Conservation (phyloP, 92 coral and sea anemone genomes). For the Palythoa grandiflora region DNA sequence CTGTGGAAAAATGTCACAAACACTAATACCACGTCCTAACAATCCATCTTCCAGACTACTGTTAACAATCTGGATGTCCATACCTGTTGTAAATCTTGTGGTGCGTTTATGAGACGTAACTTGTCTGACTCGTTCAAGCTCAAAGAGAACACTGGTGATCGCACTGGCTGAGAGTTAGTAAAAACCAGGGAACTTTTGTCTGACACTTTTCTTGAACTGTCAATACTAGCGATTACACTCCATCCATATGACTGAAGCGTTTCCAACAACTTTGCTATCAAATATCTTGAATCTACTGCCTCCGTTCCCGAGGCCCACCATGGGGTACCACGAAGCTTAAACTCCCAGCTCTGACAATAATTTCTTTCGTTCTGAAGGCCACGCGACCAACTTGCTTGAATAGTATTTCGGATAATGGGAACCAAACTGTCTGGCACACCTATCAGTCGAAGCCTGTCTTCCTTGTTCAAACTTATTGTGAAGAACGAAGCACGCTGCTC, state of each 20-base stretch:
- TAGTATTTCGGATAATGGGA: conserved; percentile 51
- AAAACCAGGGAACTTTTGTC: conserved; percentile 57
- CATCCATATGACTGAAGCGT: conserved; percentile 65
- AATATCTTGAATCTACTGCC: conserved; percentile 62
- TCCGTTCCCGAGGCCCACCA: conserved; percentile 63
- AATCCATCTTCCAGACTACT: not conserved
- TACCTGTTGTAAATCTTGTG: conserved; percentile 54
- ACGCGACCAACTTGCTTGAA: conserved; percentile 58
- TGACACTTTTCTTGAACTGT: conserved; percentile 41
- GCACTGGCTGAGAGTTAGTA: conserved; percentile 45
- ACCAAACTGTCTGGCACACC: conserved; percentile 53
- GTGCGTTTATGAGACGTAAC: conserved; percentile 59
- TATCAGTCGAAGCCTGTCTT: conserved; percentile 62
- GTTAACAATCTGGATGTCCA: not conserved
- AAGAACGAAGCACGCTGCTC: conserved; percentile 19
- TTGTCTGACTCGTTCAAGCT: conserved; percentile 56
- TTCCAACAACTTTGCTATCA: conserved; percentile 50
- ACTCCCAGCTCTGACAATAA: conserved; percentile 62
- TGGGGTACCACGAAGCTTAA: conserved; percentile 67
- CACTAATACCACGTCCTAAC: not conserved
- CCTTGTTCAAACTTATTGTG: conserved; percentile 63
- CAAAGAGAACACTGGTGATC: conserved; percentile 53
- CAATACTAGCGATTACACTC: conserved; percentile 55
- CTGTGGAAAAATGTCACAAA: not conserved
- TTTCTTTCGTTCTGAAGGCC: conserved; percentile 62